Percentiles rank a stretch among this genome's conserved stretches.
Evolutionary conservation across 23 tunicate species (phyloP).

Genomic region (Oikopleura dioica): DNA sequence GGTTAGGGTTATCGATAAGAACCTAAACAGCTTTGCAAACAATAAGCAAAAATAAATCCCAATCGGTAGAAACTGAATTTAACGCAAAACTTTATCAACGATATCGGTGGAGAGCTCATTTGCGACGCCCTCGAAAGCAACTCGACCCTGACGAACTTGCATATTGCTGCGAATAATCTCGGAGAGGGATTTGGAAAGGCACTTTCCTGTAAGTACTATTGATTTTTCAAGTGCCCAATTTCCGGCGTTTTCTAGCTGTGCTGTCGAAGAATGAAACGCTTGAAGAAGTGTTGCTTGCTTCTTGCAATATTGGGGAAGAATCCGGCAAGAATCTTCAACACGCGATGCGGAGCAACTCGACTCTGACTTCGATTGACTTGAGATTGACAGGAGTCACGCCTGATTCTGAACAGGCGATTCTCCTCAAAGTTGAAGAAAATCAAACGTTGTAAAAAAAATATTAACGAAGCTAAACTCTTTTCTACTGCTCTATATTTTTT

Average conservation of each 20-base stretch:
- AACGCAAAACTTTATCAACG: slow-evolving; percentile 36
- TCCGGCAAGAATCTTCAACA: slow-evolving; percentile 86
- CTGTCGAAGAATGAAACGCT: slow-evolving; percentile 21
- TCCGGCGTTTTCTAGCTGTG: background rate
- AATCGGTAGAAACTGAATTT: slow-evolving; percentile 32
- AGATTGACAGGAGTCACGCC: slow-evolving; percentile 82
- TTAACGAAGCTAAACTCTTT: too few species aligned
- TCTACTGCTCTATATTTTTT: too few species aligned
- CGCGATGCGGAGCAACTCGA: slow-evolving; percentile 48
- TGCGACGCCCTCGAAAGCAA: slow-evolving; percentile 55
- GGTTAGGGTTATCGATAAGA: too few species aligned
- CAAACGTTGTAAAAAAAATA: too few species aligned
- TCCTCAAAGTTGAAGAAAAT: too few species aligned
- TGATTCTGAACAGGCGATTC: slow-evolving; percentile 40
- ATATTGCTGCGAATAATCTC: background rate
- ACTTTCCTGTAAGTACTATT: background rate
- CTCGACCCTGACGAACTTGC: background rate
- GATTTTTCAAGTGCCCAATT: background rate
- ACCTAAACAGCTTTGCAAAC: too few species aligned
- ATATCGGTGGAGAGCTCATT: slow-evolving; percentile 57
- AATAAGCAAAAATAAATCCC: too few species aligned
- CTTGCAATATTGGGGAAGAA: slow-evolving; percentile 49
- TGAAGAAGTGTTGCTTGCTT: slow-evolving; percentile 28
- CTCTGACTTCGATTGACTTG: slow-evolving; percentile 35
- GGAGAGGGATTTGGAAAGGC: background rate